phyloP scores from a whole-genome alignment of 2,797 vertebrate genomes.

The Ctenopoma kingsleyae region DNA sequence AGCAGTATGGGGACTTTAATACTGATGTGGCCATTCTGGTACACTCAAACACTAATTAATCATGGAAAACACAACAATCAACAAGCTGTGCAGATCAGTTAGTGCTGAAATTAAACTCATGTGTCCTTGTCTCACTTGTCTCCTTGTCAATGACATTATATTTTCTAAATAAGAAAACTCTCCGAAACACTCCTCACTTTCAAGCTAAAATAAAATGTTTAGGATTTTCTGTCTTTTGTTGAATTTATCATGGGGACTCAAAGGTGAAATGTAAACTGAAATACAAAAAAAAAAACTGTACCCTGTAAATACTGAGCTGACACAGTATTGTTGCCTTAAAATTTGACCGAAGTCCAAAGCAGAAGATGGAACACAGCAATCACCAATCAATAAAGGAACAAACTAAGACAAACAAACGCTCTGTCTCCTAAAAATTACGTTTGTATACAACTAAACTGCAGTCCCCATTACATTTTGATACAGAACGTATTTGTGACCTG shows the following conservation, averaged over 20 bases:
- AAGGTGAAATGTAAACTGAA: slow-evolving; percentile 7
- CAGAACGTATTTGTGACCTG: no score
- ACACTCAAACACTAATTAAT: slow-evolving; percentile 15
- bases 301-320: background rate
- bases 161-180: no score
- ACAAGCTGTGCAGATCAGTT: slow-evolving; percentile 27
- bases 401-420: slow-evolving; percentile 16
- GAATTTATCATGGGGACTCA: background rate
- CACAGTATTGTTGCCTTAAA: background rate
- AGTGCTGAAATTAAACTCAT: slow-evolving; percentile 16
- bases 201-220: background rate
- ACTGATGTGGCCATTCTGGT: slow-evolving; percentile 24
- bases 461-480: no score
- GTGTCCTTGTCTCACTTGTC: slow-evolving; percentile 6
- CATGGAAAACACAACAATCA: slow-evolving; percentile 27
- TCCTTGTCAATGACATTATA: background rate
- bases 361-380: slow-evolving; percentile 15
- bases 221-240: slow-evolving; percentile 10
- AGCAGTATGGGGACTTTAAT: slow-evolving; percentile 1
- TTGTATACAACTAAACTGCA: no score
- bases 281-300: no score
- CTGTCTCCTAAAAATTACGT: no score
- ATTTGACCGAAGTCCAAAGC: slow-evolving; percentile 21
- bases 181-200: background rate
- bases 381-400: slow-evolving; percentile 32